These are phyloP conservation scores for Zophobas morio DNA, from an alignment of 1,140 invertebrate species.

Conservation along the genomic window DNA sequence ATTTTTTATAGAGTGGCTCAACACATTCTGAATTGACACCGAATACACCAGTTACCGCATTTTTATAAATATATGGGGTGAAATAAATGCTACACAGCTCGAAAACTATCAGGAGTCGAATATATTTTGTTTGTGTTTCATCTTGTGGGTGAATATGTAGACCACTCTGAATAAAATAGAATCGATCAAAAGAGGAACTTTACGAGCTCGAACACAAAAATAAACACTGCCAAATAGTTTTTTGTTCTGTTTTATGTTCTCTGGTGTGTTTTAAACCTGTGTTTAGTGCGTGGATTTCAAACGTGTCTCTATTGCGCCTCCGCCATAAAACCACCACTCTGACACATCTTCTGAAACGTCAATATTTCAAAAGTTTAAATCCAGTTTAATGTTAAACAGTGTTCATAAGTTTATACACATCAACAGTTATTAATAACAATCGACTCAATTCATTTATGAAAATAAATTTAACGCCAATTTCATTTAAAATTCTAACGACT, in stretches of 20 bases:
- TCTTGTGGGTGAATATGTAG: too few relatives aligned
- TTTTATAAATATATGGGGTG: too few relatives aligned
- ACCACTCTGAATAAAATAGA: too few relatives aligned
- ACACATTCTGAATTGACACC: too few relatives aligned
- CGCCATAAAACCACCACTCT: slow-evolving; percentile 4
- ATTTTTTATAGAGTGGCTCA: not conserved
- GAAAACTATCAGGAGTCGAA: too few relatives aligned
- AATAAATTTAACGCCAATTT: not conserved
- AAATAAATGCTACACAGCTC: too few relatives aligned
- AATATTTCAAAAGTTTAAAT: slow-evolving; percentile 1
- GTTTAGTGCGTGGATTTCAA: slow-evolving; percentile 1
- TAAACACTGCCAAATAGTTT: slow-evolving; percentile 1
- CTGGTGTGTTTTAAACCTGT: slow-evolving; percentile 13
- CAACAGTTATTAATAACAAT: not conserved
- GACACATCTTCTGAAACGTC: slow-evolving; percentile 17
- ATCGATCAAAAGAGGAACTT: not conserved
- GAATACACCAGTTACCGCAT: too few relatives aligned
- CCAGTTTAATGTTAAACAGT: not conserved
- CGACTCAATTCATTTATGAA: not conserved
- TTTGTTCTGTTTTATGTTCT: slow-evolving; percentile 19
- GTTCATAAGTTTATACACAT: not conserved
- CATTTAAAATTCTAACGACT: too few relatives aligned
- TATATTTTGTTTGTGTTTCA: too few relatives aligned
- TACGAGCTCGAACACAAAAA: not conserved
- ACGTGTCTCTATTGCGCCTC: slow-evolving; percentile 8